Evolutionary conservation across 2,888 invertebrate genomes (phyloP), one percentile per base, ranked within the genome.

Genomic region (Rhagonycha fulva): DNA sequence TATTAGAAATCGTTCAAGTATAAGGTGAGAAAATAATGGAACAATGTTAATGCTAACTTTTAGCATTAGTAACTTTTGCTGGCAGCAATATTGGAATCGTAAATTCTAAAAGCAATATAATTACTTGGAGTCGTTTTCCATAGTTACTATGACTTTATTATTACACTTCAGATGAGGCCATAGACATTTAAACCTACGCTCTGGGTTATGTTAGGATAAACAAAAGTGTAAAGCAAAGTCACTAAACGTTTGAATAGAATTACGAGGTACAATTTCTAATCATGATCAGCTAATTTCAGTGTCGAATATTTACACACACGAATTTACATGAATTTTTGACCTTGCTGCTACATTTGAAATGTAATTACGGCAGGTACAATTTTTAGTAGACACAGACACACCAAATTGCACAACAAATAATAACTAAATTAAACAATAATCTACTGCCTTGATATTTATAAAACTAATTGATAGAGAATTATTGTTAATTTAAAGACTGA

Each of bases 71-170:
- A 66, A 70, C 70, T 76, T 76, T 76, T 68, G 73, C 76, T 68
- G 60, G 76, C 62, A 76, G 72, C 70, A 62, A 62, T 30, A 60
- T 66, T 68, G 67, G 67, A 73, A 70, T 76, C 76, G 72, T 76
- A 76, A 76, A 76, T 76, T 70, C 68, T 70, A 28, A 76, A 76
- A 70, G 76, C 72, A 76, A 73, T 76, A 76, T 76, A 76, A 76
- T 76, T 76, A 76, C 73, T 66, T 66, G 12, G 47, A 73, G 76
- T 61, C 61, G 60, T 73, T 73, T 70, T 73, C 76, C 62, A 66
- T 74, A 74, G 32, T 71, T 60, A 70, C 75, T 72, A 73, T 73
- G 68, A 73, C 76, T 76, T 69, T 76, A 76, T 76, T 76, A 76
- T 73, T 70, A 62, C 70, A 47, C 24, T 69, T 66, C 24, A 30